phyloP scores from a whole-genome alignment of 1,140 invertebrate species.

The Diploscapter pachys region DNA sequence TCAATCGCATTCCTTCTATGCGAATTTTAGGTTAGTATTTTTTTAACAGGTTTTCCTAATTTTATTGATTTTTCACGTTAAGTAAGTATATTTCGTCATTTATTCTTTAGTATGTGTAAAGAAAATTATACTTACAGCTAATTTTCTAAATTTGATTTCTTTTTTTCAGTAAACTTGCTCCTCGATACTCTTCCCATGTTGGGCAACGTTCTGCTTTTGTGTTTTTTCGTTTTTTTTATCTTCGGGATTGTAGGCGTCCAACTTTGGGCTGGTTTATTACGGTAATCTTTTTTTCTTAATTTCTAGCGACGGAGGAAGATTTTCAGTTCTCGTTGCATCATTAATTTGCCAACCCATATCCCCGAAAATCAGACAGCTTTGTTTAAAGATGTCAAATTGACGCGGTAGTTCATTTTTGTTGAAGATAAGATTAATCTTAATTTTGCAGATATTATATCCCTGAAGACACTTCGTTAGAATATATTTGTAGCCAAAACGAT shows the following conservation, averaged over 20 bases:
- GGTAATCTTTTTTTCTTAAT: constrained; percentile 21
- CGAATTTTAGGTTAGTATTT: constrained; percentile 59
- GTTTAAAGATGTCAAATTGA: constrained; percentile 51
- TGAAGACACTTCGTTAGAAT: constrained; percentile 80
- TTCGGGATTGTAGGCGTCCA: constrained; percentile 99
- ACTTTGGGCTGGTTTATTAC: constrained; percentile 87
- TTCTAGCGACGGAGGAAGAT: not conserved
- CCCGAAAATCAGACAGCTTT: constrained; percentile 42
- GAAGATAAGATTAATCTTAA: constrained; percentile 14
- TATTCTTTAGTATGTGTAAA: no score
- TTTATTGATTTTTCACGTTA: no score
- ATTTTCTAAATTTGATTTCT: constrained; percentile 12
- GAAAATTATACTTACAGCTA: no score
- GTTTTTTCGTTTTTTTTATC: constrained; percentile 99
- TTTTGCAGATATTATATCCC: constrained; percentile 62
- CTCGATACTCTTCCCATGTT: constrained; percentile 97
- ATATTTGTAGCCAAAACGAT: constrained; percentile 88
- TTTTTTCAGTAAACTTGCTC: constrained; percentile 67
- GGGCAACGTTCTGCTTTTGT: constrained; percentile 93
- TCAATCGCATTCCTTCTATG: constrained; percentile 99
- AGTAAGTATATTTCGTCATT: no score
- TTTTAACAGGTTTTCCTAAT: not conserved
- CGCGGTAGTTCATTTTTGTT: constrained; percentile 35
- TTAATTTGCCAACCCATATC: constrained; percentile 49
- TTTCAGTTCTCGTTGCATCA: constrained; percentile 54